Evolutionary conservation across 2,888 invertebrate genomes (phyloP), one percentile per base, ranked within the genome.

Genomic region (Pharmacophagus antenor): DNA sequence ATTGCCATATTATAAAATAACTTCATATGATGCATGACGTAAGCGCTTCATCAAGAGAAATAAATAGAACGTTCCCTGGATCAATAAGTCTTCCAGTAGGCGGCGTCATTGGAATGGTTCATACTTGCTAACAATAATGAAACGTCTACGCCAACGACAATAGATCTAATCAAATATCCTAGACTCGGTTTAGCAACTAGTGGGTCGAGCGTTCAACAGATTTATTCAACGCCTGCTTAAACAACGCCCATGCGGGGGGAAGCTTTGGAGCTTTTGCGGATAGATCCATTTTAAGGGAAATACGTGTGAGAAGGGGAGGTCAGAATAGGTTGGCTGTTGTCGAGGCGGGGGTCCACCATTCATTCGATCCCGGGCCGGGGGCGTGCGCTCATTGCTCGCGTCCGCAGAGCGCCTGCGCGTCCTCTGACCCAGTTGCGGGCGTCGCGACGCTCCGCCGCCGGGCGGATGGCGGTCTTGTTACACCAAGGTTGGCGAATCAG

Each of bases 331-430:
- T 78, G 80, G 85, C 67, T 66, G 71, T 61, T 60, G 53, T 55
- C 56, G 49, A 67, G 77, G 77, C 75, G 80, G 81, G 82, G 83
- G 80, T 81, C 83, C 72, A 72, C 83, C 83, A 81, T 85, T 86
- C 84, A 84, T 82, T 82, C 72, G 73, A 74, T 76, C 77, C 79
- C 78, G 76, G 82, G 79, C 79, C 79, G 85, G 84, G 84, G 88
- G 88, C 86, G 85, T 85, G 84, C 73, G 83, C 83, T 87, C 85
- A 88, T 88, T 89, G 88, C 82, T 69, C 70, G 80, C 77, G 84
- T 88, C 87, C 86, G 85, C 85, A 82, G 67, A 65, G 77, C 82
- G 88, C 89, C 83, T 85, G 87, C 88, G 87, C 84, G 84, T 79
- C 80, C 82, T 73, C 81, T 88, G 89, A 88, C 88, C 88, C 84